Percentiles rank a stretch among this genome's conserved stretches.
Conservation (phyloP, 2,797 vertebrate genomes). For the Bothrops alternatus region DNA sequence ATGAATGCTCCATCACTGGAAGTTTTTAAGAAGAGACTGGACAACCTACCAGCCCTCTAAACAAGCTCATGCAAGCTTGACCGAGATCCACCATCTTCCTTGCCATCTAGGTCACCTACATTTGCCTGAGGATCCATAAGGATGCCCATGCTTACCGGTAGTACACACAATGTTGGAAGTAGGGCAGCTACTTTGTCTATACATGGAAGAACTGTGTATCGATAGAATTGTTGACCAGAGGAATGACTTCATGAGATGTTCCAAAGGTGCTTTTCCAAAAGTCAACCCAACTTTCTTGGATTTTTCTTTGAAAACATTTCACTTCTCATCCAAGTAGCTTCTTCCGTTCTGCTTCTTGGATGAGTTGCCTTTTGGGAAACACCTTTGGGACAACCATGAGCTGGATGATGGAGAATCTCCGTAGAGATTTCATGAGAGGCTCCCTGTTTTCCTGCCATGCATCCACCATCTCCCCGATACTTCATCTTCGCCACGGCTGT, state of each 20-base stretch:
- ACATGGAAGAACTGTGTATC: neutral
- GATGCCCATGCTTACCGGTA: neutral
- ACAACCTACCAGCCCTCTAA: neutral
- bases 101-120: neutral
- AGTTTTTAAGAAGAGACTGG: no score
- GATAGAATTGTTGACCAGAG: neutral
- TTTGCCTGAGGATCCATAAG: neutral
- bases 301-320: no score
- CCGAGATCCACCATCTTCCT: neutral
- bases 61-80: neutral
- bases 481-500: neutral
- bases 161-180: neutral
- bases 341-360: no score
- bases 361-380: no score
- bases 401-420: no score
- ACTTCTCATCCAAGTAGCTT: no score
- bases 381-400: no score
- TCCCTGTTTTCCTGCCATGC: neutral
- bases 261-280: no score
- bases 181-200: neutral
- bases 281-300: no score
- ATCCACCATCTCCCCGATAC: neutral
- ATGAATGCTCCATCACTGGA: no score
- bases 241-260: neutral
- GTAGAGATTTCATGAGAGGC: neutral